phyloP scores from a whole-genome alignment of 2,113 vertebrate species.

The Xiphorhynchus elegans region DNA sequence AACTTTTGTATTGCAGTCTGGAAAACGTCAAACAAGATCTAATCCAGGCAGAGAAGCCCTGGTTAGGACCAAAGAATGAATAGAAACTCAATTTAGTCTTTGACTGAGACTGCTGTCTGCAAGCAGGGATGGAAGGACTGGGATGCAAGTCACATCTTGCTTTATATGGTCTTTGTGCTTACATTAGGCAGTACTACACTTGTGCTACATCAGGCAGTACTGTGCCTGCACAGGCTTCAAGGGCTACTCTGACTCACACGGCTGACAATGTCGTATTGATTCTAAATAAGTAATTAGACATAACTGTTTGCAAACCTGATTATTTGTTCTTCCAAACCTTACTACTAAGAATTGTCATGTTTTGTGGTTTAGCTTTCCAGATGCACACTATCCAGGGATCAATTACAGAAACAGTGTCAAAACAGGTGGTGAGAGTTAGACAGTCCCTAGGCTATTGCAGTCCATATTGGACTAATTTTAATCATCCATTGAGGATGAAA shows the following conservation, averaged over 20 bases:
- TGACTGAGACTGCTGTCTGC: background rate
- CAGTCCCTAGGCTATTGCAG: background rate
- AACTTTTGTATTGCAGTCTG: background rate
- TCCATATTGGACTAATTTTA: background rate
- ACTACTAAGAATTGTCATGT: background rate
- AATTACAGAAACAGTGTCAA: background rate
- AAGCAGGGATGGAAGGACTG: background rate
- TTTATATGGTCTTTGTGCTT: background rate
- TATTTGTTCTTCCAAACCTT: background rate
- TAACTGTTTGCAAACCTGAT: background rate
- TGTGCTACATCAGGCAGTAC: background rate
- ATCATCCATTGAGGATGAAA: background rate
- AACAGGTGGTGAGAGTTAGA: background rate
- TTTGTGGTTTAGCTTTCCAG: background rate
- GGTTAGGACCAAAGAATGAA: background rate
- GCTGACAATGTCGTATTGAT: background rate
- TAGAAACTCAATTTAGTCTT: background rate
- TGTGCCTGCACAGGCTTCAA: background rate
- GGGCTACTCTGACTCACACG: background rate
- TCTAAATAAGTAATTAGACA: background rate
- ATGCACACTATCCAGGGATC: background rate
- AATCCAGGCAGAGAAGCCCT: background rate
- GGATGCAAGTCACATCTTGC: background rate
- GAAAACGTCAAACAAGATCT: background rate
- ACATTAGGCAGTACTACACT: no score